Evolutionary conservation across 1,140 invertebrate species (phyloP), one percentile per base, ranked within the genome.

Genomic region (Magallana ariakensis): DNA sequence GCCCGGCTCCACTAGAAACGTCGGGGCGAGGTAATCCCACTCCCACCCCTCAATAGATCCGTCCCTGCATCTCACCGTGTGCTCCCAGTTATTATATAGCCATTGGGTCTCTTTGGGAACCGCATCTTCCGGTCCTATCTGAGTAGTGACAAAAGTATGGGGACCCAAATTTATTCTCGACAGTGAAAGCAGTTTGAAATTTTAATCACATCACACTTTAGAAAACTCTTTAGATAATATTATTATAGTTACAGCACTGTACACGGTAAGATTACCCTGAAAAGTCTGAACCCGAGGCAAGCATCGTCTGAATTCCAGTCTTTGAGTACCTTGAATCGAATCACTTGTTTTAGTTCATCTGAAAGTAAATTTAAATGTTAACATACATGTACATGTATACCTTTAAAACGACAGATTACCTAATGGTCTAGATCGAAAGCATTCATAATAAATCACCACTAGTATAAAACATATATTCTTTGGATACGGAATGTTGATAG

Each of bases 11-110:
- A 84, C 22, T 15, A 58, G 15, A 16, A 83, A 87, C 0, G 86
- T 87, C 0, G 86, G 86, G 15, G 81, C 86, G 26, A 87, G 62
- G n/a, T 87, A 75, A 26, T 87, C 55, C 82, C 86, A 83, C n/a
- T 87, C 80, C 86, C 86, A 87, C 0, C 86, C 86, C 57, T 87
- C 86, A 70, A 87, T 87, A 8, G 86, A 87, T 13, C 86, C 86
- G 70, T 87, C 86, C 54, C 82, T 60, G 33, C 86, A 87, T 56
- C 82, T 54, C 9, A 87, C 86, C 0, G 86, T 60, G 82, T 87
- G 57, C 56, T 84, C 82, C 86, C 86, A 87, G n/a, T 84, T 58
- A 22, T 84, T 19, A 46, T 58, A 58, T 1, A 84, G 33, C 82
- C 82, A 84, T 11, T 84, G 57, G 7, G 54, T 46, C 1, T n/a